phyloP scores from a whole-genome alignment of 1,140 invertebrate genomes.

The Orius laevigatus region DNA sequence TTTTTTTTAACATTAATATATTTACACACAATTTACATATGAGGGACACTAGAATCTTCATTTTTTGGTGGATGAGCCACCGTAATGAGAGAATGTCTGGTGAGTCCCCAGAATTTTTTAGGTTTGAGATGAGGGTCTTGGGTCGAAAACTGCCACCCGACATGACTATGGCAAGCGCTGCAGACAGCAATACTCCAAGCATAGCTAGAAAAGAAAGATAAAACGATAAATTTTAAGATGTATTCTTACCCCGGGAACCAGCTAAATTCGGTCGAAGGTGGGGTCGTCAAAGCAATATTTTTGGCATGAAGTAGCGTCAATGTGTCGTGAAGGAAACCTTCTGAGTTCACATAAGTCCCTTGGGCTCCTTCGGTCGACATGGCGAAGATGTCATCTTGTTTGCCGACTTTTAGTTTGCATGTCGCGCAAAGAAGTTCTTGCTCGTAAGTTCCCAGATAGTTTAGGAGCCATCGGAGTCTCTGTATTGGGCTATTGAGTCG shows the following conservation, averaged over 20 bases:
- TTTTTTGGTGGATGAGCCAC: too few species aligned
- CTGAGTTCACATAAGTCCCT: constrained; percentile 65
- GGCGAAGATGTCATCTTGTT: constrained; percentile 54
- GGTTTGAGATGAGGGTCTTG: constrained; percentile 40
- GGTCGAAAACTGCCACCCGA: constrained; percentile 66
- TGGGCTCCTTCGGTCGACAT: constrained; percentile 69
- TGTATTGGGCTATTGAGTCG: constrained; percentile 45
- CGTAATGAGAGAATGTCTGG: constrained; percentile 13
- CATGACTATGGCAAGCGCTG: constrained; percentile 42
- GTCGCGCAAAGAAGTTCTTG: constrained; percentile 44
- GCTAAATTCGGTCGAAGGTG: constrained; percentile 49
- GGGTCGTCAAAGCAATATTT: constrained; percentile 35
- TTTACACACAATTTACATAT: too few species aligned
- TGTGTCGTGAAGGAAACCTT: constrained; percentile 65
- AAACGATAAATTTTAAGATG: not conserved
- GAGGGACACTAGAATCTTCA: too few species aligned
- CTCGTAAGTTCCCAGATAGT: constrained; percentile 29
- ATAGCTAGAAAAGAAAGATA: constrained; percentile 36
- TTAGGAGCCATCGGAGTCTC: constrained; percentile 45
- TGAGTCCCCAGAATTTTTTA: constrained; percentile 53
- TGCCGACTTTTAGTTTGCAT: constrained; percentile 42
- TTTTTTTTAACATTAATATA: too few species aligned
- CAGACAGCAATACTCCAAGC: constrained; percentile 64
- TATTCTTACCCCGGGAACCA: constrained; percentile 68
- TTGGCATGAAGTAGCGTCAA: constrained; percentile 50